phyloP scores from a whole-genome alignment of 2,888 invertebrate species.

The Chymomyza amoena region DNA sequence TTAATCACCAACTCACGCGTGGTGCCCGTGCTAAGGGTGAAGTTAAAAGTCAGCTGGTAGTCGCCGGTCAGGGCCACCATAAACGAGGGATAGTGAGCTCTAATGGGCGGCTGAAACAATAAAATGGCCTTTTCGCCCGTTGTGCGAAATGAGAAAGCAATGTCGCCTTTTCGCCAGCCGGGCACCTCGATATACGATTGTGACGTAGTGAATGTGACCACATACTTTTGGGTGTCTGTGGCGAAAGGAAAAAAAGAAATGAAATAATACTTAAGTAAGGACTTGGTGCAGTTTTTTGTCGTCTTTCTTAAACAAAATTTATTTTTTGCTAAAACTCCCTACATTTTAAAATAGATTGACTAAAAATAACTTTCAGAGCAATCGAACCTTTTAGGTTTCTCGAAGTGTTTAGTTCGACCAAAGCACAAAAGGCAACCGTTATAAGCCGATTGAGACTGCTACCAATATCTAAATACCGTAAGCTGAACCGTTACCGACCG shows the following conservation, averaged over 20 bases:
- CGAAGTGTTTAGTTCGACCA: too few relatives aligned
- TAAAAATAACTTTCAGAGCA: too few relatives aligned
- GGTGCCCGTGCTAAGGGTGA: constrained; percentile 90
- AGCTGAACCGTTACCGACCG: too few relatives aligned
- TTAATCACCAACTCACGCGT: constrained; percentile 90
- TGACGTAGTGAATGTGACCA: constrained; percentile 95
- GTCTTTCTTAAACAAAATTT: too few relatives aligned
- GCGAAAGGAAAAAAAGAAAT: constrained; percentile 6
- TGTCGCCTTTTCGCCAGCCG: constrained; percentile 94
- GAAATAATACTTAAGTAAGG: not conserved
- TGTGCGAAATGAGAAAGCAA: constrained; percentile 95
- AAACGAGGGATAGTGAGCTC: constrained; percentile 93
- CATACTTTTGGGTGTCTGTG: constrained; percentile 92
- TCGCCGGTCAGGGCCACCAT: constrained; percentile 94
- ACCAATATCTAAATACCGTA: too few relatives aligned
- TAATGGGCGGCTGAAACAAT: constrained; percentile 93
- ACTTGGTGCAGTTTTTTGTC: not conserved
- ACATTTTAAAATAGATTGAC: too few relatives aligned
- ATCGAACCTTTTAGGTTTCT: too few relatives aligned
- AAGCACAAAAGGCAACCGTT: too few relatives aligned
- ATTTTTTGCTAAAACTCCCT: too few relatives aligned
- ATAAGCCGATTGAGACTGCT: too few relatives aligned
- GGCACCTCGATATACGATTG: constrained; percentile 96
- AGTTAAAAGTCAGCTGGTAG: constrained; percentile 92
- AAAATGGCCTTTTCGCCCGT: constrained; percentile 94